These are phyloP conservation scores for Telenomus remus DNA, from an alignment of 1,140 invertebrate species.

Conservation along the genomic window DNA sequence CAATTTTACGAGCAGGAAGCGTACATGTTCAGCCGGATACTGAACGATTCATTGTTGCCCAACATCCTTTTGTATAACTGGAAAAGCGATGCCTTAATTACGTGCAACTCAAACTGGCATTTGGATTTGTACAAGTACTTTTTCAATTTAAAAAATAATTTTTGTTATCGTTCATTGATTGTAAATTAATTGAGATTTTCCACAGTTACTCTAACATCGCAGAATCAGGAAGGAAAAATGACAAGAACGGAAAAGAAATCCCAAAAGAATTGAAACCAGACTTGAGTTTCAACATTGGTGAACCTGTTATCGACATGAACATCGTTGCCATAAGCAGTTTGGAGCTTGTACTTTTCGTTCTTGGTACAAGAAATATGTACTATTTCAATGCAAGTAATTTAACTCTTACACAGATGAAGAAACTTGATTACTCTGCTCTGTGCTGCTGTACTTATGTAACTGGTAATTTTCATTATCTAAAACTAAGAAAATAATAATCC, in stretches of 20 bases:
- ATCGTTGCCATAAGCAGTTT: constrained; percentile 76
- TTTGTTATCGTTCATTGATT: too few relatives aligned
- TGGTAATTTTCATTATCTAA: constrained; percentile 75
- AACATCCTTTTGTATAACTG: constrained; percentile 85
- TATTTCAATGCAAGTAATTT: constrained; percentile 84
- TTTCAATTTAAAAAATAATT: not conserved
- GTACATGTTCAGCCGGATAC: constrained; percentile 83
- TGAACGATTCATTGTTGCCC: constrained; percentile 86
- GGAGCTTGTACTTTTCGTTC: constrained; percentile 79
- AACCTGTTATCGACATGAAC: constrained; percentile 81
- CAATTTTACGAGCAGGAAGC: constrained; percentile 93
- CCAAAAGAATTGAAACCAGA: constrained; percentile 79
- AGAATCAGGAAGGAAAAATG: constrained; percentile 76
- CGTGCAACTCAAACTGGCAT: constrained; percentile 82
- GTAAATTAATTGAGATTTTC: not conserved
- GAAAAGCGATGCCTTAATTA: constrained; percentile 88
- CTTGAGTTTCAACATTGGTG: constrained; percentile 87
- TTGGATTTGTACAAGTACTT: constrained; percentile 87
- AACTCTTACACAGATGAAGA: constrained; percentile 84
- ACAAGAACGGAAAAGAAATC: constrained; percentile 66
- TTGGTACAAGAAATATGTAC: constrained; percentile 85
- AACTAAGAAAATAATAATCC: too few relatives aligned
- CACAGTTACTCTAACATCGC: constrained; percentile 81
- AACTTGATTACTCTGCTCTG: constrained; percentile 86
- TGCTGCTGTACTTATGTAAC: constrained; percentile 84